phyloP scores from a whole-genome alignment of 2,113 vertebrate genomes.

The Perognathus longimembris region DNA sequence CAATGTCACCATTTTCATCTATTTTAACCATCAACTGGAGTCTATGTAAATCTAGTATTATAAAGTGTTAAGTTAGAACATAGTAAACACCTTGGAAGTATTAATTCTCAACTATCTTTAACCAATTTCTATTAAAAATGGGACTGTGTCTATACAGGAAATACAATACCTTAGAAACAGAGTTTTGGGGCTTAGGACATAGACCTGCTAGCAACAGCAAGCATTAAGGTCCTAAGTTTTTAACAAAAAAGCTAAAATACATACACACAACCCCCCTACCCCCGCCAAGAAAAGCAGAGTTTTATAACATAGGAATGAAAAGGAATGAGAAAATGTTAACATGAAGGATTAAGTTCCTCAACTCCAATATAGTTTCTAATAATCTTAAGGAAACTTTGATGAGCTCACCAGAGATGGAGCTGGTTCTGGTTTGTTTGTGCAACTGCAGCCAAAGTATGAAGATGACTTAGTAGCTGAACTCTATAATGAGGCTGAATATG shows the following conservation, averaged over 20 bases:
- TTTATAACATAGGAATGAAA: background rate
- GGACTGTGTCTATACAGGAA: background rate
- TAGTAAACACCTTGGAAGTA: background rate
- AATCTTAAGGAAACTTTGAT: background rate
- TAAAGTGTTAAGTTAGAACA: background rate
- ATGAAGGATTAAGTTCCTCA: background rate
- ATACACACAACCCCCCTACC: too few species aligned
- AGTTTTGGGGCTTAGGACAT: background rate
- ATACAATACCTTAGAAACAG: background rate
- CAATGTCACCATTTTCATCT: too few species aligned
- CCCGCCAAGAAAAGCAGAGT: too few species aligned
- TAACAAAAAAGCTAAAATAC: too few species aligned
- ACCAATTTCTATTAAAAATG: slow-evolving; percentile 9
- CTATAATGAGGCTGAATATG: slow-evolving; percentile 99
- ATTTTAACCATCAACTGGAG: slow-evolving; percentile 18
- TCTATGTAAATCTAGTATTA: slow-evolving; percentile 9
- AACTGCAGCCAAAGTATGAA: slow-evolving; percentile 96
- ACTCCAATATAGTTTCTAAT: background rate
- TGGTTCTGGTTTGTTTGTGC: slow-evolving; percentile 99
- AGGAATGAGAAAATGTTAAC: background rate
- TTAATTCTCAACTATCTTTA: background rate
- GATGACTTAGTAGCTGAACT: slow-evolving; percentile 97
- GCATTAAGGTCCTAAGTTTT: too few species aligned
- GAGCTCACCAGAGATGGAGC: slow-evolving; percentile 95
- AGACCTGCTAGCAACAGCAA: too few species aligned